Conservation (phyloP, 2,797 vertebrate species). For the Todus mexicanus region DNA sequence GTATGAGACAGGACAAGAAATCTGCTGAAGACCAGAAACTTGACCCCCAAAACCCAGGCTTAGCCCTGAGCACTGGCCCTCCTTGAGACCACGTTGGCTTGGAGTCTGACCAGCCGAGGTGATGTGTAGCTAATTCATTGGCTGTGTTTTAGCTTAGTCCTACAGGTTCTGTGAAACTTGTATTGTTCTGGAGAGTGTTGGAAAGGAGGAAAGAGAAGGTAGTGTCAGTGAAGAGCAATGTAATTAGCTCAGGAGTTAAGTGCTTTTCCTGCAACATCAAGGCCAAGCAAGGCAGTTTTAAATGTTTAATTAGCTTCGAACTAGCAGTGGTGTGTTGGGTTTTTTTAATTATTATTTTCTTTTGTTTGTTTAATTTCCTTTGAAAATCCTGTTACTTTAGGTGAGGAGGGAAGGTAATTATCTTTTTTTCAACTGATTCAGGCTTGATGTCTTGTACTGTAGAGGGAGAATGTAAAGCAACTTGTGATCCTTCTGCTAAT, state of each 20-base stretch:
- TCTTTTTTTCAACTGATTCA: not conserved
- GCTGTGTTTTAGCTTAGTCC: not conserved
- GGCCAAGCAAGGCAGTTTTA: not conserved
- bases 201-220: not conserved
- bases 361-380: not conserved
- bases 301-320: not conserved
- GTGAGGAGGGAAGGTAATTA: not conserved
- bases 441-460: not conserved
- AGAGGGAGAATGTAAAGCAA: not conserved
- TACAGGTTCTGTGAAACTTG: rapidly evolving
- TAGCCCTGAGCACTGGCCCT: not conserved
- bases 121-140: not conserved
- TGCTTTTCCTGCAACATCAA: not conserved
- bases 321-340: not conserved
- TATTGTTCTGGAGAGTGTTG: not conserved
- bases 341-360: no score
- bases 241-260: not conserved
- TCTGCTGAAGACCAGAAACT: not conserved
- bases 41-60: not conserved
- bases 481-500: not conserved
- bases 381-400: not conserved
- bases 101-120: rapidly evolving
- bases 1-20: not conserved
- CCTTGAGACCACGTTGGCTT: not conserved
- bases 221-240: rapidly evolving